These are phyloP conservation scores for Sturmia bella DNA, from an alignment of 2,888 invertebrate species.

Conservation along the genomic window DNA sequence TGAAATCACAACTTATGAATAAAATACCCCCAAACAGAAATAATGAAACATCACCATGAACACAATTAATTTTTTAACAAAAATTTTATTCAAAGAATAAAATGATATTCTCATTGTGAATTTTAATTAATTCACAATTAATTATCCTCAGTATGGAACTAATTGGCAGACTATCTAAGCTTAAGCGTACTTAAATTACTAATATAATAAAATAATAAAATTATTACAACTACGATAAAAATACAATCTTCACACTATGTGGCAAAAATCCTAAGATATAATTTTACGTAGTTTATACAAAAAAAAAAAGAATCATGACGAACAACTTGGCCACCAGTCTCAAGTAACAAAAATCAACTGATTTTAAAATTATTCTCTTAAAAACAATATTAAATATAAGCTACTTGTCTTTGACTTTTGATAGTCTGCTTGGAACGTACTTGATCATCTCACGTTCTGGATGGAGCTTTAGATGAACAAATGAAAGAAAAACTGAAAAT, in stretches of 20 bases:
- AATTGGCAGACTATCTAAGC: constrained; percentile 58
- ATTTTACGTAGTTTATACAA: constrained; percentile 13
- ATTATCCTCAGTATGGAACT: constrained; percentile 28
- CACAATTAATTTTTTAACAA: constrained; percentile 5
- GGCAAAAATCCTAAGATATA: constrained; percentile 59
- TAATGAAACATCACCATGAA: too few species aligned
- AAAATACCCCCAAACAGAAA: neutral
- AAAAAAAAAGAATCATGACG: neutral
- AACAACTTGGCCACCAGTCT: constrained; percentile 49
- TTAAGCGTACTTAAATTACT: constrained; percentile 7
- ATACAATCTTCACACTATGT: constrained; percentile 59
- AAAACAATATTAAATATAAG: constrained; percentile 14
- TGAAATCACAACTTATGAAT: neutral
- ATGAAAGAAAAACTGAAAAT: constrained; percentile 18
- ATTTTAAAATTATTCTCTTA: constrained; percentile 20
- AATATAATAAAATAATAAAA: neutral
- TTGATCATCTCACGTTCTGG: constrained; percentile 1
- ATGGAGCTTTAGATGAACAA: neutral
- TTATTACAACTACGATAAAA: constrained; percentile 34
- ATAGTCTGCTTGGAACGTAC: constrained; percentile 16
- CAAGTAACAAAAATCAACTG: constrained; percentile 57
- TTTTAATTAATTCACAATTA: constrained; percentile 45
- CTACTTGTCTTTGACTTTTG: constrained; percentile 42
- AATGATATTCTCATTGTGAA: constrained; percentile 18
- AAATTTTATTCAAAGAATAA: constrained; percentile 58